These are phyloP conservation scores for Anthopleura xanthogrammica DNA, from an alignment of 92 coral and sea anemone species.

Conservation along the genomic window DNA sequence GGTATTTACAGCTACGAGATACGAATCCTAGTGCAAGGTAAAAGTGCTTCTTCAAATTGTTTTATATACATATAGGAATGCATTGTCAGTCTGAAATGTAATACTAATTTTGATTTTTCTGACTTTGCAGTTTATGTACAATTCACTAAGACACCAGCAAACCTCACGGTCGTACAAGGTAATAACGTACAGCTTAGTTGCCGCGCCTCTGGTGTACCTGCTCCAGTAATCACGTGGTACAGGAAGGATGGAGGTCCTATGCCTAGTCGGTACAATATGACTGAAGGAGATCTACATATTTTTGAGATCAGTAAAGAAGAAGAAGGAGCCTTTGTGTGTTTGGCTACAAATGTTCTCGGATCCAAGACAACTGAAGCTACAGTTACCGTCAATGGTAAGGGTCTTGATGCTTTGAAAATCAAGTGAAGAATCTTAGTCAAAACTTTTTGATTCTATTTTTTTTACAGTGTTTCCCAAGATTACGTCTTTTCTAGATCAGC, in stretches of 20 bases:
- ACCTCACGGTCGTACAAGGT: constrained; percentile 32
- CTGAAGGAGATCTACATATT: constrained; percentile 31
- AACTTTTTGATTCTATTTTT: no score
- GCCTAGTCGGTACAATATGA: constrained; percentile 26
- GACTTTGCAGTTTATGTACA: constrained; percentile 17
- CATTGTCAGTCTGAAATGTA: no score
- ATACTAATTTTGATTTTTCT: neutral
- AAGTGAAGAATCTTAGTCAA: no score
- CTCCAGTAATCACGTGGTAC: constrained; percentile 47
- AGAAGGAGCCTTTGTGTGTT: constrained; percentile 36
- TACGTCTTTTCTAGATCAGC: neutral
- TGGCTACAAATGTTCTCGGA: constrained; percentile 40
- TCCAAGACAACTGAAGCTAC: constrained; percentile 39
- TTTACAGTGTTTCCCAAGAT: constrained; percentile 13
- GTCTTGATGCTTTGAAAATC: neutral
- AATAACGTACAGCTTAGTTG: constrained; percentile 32
- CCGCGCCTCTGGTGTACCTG: constrained; percentile 44
- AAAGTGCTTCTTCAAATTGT: neutral
- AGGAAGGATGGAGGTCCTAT: constrained; percentile 40
- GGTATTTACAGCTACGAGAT: constrained; percentile 3
- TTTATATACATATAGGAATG: no score
- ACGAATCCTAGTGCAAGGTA: constrained; percentile 9
- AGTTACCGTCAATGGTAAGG: constrained; percentile 37
- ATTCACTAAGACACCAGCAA: constrained; percentile 14
- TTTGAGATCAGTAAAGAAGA: constrained; percentile 28